Evolutionary conservation across 2,888 invertebrate species (phyloP).

Genomic region (Chrysotoxum bicinctum): DNA sequence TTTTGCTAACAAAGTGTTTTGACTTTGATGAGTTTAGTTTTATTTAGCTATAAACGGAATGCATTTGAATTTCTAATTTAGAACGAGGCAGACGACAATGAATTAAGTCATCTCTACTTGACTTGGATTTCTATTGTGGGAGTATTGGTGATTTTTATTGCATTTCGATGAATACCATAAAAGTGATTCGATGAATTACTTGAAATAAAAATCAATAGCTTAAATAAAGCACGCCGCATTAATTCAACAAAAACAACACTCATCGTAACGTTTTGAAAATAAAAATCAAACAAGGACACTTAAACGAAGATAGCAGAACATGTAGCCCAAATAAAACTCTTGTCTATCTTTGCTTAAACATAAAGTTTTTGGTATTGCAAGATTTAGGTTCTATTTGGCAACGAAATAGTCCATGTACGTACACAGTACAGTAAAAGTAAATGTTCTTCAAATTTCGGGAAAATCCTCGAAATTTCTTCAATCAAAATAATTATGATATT

Average conservation of each 20-base stretch:
- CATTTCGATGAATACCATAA: not conserved
- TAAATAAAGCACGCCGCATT: not conserved
- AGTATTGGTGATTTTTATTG: not conserved
- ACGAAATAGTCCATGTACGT: too few relatives aligned
- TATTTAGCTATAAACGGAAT: not conserved
- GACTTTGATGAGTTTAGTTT: slow-evolving; percentile 13
- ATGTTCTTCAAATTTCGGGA: too few relatives aligned
- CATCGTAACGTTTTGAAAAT: not conserved
- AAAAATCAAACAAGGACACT: not conserved
- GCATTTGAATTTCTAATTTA: slow-evolving; percentile 12
- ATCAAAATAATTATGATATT: too few relatives aligned
- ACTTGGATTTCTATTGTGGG: not conserved
- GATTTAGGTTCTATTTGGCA: too few relatives aligned
- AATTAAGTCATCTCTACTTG: not conserved
- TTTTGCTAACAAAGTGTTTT: not conserved
- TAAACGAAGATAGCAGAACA: not conserved
- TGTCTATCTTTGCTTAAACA: not conserved
- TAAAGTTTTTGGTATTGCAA: not conserved
- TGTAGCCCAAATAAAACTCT: too few relatives aligned
- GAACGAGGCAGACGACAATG: not conserved
- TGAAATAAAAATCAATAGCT: not conserved
- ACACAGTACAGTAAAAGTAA: too few relatives aligned
- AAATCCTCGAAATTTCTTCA: too few relatives aligned
- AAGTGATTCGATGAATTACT: not conserved
- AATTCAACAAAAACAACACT: not conserved